Base-by-base conservation (phyloP, 2,888 invertebrate species). In the Luffia ferchaultella region DNA sequence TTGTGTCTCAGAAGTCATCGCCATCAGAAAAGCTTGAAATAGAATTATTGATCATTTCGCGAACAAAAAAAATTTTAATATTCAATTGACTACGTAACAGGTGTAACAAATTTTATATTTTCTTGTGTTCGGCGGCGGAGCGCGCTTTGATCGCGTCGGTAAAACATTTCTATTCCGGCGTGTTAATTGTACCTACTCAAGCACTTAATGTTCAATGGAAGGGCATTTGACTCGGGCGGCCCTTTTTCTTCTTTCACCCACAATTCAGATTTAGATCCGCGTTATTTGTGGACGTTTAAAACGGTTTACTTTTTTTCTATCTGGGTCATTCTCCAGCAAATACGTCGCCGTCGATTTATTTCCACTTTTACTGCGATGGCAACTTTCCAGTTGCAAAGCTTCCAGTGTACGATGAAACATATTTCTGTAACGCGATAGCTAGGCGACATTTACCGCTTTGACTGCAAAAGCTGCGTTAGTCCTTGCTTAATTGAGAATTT, bases 331-430 rank as follows among this genome's bases (percentile, higher is more conserved):
- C 69, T 60, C 62, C 65, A 58, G 67, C 63, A 69, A 75, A 73
- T 73, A 70, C 70, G 70, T 73, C 73, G 65, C 62, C 65, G 62
- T 65, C 73, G 73, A 79, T 78, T 77, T 78, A 76, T 80, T 68
- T 68, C 76, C 73, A 79, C 77, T 80, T 80, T 80, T 78, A 76
- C 80, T 78, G 77, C 73, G 72, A 73, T 80, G 82, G 82, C 82
- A 78, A 63, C 67, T 66, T 67, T 75, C 82, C 80, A 80, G 79
- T 73, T 74, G 64, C 59, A 70, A 68, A 74, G 75, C 72, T 70
- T 63, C 64, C 62, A 71, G 69, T 73, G 67, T 72, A 71, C 70
- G 72, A 70, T 69, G 68, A 73, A 70, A 70, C 70, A 74, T 67
- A 71, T 71, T 75, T 73, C 70, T 67, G 63, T n/a, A n/a, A n/a